Percentiles rank a stretch among this genome's conserved stretches.
phyloP scores from a whole-genome alignment of 37 sponge, comb jelly and placozoan species.

The Amphimedon queenslandica region DNA sequence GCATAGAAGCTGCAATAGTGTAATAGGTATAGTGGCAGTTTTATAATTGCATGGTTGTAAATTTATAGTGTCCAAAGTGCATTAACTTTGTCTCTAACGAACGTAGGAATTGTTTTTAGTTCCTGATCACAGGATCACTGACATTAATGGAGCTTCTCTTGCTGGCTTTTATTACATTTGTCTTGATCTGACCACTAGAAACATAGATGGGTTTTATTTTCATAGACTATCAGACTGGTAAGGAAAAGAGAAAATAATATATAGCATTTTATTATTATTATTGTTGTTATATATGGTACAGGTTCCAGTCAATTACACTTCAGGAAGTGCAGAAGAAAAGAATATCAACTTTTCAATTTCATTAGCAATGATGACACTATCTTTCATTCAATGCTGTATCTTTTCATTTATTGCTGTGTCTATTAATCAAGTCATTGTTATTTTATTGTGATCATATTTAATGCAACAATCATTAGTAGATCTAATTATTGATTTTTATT shows the following conservation, averaged over 20 bases:
- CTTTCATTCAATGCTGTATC: too few species aligned
- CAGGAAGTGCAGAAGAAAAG: slow-evolving; percentile 37
- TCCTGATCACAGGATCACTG: slow-evolving; percentile 84
- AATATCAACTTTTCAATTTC: slow-evolving; percentile 57
- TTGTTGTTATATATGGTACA: slow-evolving; percentile 13
- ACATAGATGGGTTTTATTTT: slow-evolving; percentile 93
- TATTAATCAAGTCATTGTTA: too few species aligned
- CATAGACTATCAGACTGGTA: slow-evolving; percentile 90
- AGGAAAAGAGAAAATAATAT: not conserved
- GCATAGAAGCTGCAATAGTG: too few species aligned
- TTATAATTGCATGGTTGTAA: too few species aligned
- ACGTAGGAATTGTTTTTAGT: slow-evolving; percentile 90
- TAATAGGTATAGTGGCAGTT: too few species aligned
- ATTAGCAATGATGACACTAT: slow-evolving; percentile 35
- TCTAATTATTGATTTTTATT: too few species aligned
- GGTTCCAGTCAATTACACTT: slow-evolving; percentile 68
- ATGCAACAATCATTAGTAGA: too few species aligned
- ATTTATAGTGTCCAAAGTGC: not conserved
- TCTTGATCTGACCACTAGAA: slow-evolving; percentile 69
- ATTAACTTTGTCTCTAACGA: too few species aligned
- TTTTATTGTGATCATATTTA: too few species aligned
- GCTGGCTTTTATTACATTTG: slow-evolving; percentile 97
- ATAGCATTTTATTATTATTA: not conserved
- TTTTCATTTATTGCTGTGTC: too few species aligned
- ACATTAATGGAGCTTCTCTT: slow-evolving; percentile 91